A percentile compares a stretch with the other conserved stretches of the same genome.
These are phyloP conservation scores for Tringa solitaria DNA, from an alignment of 2,113 vertebrate genomes.

Conservation along the genomic window DNA sequence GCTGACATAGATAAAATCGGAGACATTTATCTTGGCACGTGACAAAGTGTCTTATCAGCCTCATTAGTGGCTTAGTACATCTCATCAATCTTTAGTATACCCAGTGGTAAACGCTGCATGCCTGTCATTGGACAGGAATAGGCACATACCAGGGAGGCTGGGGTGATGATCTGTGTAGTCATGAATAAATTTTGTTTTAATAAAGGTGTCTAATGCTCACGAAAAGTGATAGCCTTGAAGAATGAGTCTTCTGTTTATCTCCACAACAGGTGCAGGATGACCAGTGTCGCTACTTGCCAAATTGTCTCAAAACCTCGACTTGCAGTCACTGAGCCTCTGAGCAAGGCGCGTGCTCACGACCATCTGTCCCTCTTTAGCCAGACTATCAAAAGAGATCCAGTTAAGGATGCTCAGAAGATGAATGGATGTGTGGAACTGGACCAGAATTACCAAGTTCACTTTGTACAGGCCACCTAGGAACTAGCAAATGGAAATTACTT, in stretches of 20 bases:
- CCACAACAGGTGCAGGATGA: slow-evolving; percentile 51
- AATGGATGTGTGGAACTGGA: background rate
- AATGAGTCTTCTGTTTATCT: slow-evolving; percentile 27
- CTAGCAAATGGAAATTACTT: background rate
- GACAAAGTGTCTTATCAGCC: slow-evolving; percentile 61
- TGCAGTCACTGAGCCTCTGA: background rate
- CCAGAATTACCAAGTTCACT: background rate
- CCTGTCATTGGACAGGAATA: slow-evolving; percentile 40
- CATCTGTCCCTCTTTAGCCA: background rate
- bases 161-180: slow-evolving; percentile 60
- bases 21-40: slow-evolving; percentile 61
- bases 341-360: background rate
- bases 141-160: slow-evolving; percentile 42
- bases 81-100: slow-evolving; percentile 56
- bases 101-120: slow-evolving; percentile 46
- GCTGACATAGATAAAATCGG: slow-evolving; percentile 56
- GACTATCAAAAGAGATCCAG: background rate
- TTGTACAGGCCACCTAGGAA: slow-evolving; percentile 12
- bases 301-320: background rate
- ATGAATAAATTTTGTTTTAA: slow-evolving; percentile 63
- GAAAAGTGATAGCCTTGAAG: slow-evolving; percentile 59
- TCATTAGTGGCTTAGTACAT: slow-evolving; percentile 59
- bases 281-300: background rate
- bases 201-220: slow-evolving; percentile 50
- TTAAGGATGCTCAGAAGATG: background rate